Evolutionary conservation across 2,888 invertebrate species (phyloP), one percentile per base, ranked within the genome.

Genomic region (Eretmocerus hayati): DNA sequence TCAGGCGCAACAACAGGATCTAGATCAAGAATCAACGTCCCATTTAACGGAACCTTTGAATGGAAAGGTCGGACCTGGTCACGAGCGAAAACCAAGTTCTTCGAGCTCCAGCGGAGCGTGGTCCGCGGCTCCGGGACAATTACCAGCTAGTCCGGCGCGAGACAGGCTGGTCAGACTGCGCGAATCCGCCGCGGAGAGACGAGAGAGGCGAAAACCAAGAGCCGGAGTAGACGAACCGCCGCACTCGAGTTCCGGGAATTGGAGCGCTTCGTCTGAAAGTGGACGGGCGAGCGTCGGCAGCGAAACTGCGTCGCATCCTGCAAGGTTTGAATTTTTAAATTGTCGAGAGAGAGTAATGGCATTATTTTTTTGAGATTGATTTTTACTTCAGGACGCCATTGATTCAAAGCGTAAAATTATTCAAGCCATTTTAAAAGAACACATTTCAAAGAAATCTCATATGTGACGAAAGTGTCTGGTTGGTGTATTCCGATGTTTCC

Each of bases 261-360:
- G 94, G 94, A 90, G 90, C 58, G 92, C 90, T 2, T 92, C 91
- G 65, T 90, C 90, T 1, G 90, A 90, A 69, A 90, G 89, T 45
- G 90, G 90, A 18, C 76, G 90, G 53, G 87, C 89, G 5, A 89
- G 89, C 46, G 85, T 90, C 52, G 89, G 87, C 54, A 89, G 89
- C 41, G 89, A 89, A 74, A 85, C 87, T 40, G 84, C 86, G 11
- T 83, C 86, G 11, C 71, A 69, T 47, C 70, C 70, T 15, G 69
- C 70, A 16, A 70, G 67, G 66, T 71, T 58, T 18, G 54, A 18
- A n/a, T n/a, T 36, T n/a, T 35, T 36, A 5, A 13, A 30, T 42
- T 23, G 11, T 22, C 13, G 6, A 18, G 5, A 4, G 32, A 35
- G 45, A 22, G 44, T 3, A n/a, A 16, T 35, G 23, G n/a, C 2